These are phyloP conservation scores for Heliconius ismenius DNA, from an alignment of 2,888 invertebrate species.

Conservation along the genomic window DNA sequence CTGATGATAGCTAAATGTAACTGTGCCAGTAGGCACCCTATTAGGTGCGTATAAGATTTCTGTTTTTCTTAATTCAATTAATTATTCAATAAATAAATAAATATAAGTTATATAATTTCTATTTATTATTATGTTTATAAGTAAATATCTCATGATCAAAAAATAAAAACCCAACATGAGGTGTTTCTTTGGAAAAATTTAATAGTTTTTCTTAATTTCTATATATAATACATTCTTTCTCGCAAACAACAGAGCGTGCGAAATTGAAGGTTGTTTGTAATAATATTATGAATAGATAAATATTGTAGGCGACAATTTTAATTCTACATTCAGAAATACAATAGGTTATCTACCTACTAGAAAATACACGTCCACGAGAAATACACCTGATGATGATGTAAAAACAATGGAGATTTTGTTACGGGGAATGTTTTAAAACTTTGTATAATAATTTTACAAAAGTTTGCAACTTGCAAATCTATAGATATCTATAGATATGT, in stretches of 20 bases:
- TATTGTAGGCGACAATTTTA: constrained; percentile 13
- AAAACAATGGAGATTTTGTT: constrained; percentile 12
- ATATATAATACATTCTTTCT: constrained; percentile 21
- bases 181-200: neutral
- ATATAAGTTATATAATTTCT: neutral
- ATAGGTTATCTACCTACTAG: neutral
- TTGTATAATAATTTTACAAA: neutral
- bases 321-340: neutral
- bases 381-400: constrained; percentile 20
- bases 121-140: neutral
- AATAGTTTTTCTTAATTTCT: neutral
- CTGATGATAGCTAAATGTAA: neutral
- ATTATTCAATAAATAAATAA: no score
- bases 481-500: no score
- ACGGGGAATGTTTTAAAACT: neutral
- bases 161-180: neutral
- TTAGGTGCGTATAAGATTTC: neutral
- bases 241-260: constrained; percentile 31
- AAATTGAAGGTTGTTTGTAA: constrained; percentile 27
- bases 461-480: neutral
- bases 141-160: neutral
- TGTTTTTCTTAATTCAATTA: neutral
- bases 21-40: neutral
- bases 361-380: constrained; percentile 6
- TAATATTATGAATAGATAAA: constrained; percentile 9